A percentile compares a stretch with the other conserved stretches of the same genome.
These are phyloP conservation scores for Popillia japonica DNA, from an alignment of 1,140 invertebrate species.

Conservation along the genomic window DNA sequence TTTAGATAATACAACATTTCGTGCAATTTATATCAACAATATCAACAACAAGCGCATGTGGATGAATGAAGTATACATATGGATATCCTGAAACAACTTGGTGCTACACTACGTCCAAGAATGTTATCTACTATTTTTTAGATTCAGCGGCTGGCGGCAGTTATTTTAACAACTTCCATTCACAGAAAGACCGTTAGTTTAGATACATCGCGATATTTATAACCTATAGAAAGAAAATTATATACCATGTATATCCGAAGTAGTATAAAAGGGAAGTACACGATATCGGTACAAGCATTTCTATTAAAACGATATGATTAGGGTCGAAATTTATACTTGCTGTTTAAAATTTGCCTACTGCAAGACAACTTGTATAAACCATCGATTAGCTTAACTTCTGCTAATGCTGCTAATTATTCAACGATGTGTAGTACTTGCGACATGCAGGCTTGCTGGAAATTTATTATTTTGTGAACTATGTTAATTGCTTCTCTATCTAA, in stretches of 20 bases:
- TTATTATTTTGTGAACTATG: not conserved
- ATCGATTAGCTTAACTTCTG: no score
- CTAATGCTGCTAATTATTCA: not conserved
- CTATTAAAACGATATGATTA: not conserved
- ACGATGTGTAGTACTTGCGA: not conserved
- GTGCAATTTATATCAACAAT: no score
- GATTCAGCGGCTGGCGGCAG: not conserved
- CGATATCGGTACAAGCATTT: not conserved
- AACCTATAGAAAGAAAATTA: conserved; percentile 11
- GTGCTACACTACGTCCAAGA: not conserved
- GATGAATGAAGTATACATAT: not conserved
- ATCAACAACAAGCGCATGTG: no score
- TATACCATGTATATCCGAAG: not conserved
- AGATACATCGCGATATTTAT: conserved; percentile 8
- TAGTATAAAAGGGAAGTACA: not conserved
- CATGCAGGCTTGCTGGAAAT: not conserved
- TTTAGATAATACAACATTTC: no score
- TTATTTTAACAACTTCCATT: not conserved
- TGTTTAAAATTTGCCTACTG: not conserved
- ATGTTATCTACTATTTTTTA: not conserved
- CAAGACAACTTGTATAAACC: not conserved
- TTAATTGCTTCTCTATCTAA: not conserved
- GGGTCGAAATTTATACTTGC: not conserved
- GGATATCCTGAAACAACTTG: not conserved
- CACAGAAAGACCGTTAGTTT: conserved; percentile 11